Base-by-base conservation (phyloP, 92 coral and sea anemone genomes). In the Desmophyllum pertusum region DNA sequence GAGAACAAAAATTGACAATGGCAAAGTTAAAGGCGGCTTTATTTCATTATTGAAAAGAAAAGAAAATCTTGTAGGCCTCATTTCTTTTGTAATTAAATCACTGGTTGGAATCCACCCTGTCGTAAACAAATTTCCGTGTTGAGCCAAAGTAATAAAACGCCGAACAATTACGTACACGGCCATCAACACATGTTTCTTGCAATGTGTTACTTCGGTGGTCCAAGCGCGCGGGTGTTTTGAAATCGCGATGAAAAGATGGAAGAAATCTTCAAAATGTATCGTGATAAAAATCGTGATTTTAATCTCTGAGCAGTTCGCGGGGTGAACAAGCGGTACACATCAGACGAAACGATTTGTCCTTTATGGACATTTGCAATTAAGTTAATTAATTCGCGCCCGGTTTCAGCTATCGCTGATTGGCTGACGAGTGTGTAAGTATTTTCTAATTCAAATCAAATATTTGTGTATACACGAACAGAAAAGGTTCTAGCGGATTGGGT, bases 401-500 rank as follows among this genome's bases (percentile, higher is more conserved):
- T 84, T 73, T 84, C 79, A 59, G 88, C 70, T 73, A 36, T 80
- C 70, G 40, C 63, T 86, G 79, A 89, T 89, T 89, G 92, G 92
- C 83, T 89, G 70, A 31, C 63, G 75, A 52, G 18, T 76, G 77
- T 76, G 73, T 78, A 67, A 84, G 79, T 84, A 83, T 84, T 79
- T 84, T 84, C 82, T 88, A 78, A 88, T 88, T 84, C 78, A 81
- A 70, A 88, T 88, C 84, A 79, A 88, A 89, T 84, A 84, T 84
- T 89, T 89, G 85, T 65, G 77, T 73, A 50, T 75, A 76, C 59
- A 78, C 59, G 79, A 59, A 82, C 42, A 40, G 69, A 73, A 68
- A 39, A 82, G 71, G 75, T 57, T 69, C 76, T 80, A 48, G 76
- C 77, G 51, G 75, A 80, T 80, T 71, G 62, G 86, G 59, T 82